Evolutionary conservation across 2,888 invertebrate species (phyloP), one percentile per base, ranked within the genome.

Genomic region (Melanostoma mellinum): DNA sequence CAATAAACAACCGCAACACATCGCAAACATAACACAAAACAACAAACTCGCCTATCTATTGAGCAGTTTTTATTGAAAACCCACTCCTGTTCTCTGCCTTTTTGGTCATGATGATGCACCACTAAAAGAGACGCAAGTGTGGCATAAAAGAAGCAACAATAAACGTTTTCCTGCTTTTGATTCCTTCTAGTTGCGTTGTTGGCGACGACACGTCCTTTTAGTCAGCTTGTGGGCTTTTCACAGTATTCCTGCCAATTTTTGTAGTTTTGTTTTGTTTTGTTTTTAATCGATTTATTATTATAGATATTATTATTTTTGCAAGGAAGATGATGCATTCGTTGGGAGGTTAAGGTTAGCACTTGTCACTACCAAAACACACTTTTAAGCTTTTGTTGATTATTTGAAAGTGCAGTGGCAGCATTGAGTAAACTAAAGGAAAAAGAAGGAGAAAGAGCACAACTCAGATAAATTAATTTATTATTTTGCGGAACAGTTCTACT

Each of bases 381-480:
- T 20, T 35, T 72, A 48, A 35, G 63, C 10, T 63, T 63, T 60
- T 52, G 52, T 35, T 20, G 20, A 9, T 42, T 8, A 42, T 42
- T 46, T 46, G 10, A 6, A 46, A 6, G 42, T 42, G 44, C n/a
- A 10, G 44, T 10, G 10, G n/a, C 44, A 46, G 44, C 1, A 4
- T 10, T 46, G 44, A 6, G 10, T 46, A 10, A 3, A 46, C n/a
- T 20, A 20, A 20, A 20, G 20, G 20, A 20, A 20, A 20, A 20
- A 20, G 20, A 20, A 20, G 20, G 20, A 10, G 10, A 36, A 60
- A 44, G 46, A 36, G 8, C 48, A 40, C 20, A 38, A 10, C 71
- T 42, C 50, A 77, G 76, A 77, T 76, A 63, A 56, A 69, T 71
- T 71, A 50, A 71, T 71, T 71, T 44, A 71, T 77, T 77, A 77